Evolutionary conservation across 2,113 vertebrate genomes (phyloP).

Genomic region (Arvicanthis niloticus): DNA sequence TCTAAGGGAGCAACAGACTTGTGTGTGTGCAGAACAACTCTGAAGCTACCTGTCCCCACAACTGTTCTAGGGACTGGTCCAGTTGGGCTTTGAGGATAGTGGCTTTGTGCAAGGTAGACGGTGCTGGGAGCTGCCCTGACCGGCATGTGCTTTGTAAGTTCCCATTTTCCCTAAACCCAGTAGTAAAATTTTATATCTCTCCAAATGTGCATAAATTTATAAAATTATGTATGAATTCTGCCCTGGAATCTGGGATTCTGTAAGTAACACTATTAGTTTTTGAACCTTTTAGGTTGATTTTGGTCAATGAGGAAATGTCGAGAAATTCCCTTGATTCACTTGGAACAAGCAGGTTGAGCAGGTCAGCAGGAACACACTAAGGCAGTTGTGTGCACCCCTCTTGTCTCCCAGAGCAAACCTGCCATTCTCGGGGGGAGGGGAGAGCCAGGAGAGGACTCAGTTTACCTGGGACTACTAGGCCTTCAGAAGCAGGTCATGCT

Average conservation of each 20-base stretch:
- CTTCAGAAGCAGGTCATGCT: not conserved
- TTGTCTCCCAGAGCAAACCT: fast-evolving
- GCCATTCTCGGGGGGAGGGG: fast-evolving
- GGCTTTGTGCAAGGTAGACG: not conserved
- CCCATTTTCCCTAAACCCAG: not conserved
- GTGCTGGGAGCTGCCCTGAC: not conserved
- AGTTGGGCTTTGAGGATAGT: not conserved
- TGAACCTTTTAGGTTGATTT: not conserved
- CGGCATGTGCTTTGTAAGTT: not conserved
- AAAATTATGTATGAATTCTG: not conserved
- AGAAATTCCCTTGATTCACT: fast-evolving
- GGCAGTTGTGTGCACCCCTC: not conserved
- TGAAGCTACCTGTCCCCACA: fast-evolving
- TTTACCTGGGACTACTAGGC: not conserved
- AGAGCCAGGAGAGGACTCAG: not conserved
- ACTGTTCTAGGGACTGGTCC: fast-evolving
- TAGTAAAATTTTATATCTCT: not conserved
- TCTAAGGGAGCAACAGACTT: not conserved
- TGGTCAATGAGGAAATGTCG: not conserved
- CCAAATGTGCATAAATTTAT: not conserved
- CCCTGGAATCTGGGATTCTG: not conserved
- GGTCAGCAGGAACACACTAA: fast-evolving
- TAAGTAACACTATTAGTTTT: fast-evolving
- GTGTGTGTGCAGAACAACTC: too few relatives aligned
- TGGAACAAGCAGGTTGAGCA: not conserved